Conservation (phyloP, 2,797 vertebrate genomes). For the Pachyuromys duprasi region DNA sequence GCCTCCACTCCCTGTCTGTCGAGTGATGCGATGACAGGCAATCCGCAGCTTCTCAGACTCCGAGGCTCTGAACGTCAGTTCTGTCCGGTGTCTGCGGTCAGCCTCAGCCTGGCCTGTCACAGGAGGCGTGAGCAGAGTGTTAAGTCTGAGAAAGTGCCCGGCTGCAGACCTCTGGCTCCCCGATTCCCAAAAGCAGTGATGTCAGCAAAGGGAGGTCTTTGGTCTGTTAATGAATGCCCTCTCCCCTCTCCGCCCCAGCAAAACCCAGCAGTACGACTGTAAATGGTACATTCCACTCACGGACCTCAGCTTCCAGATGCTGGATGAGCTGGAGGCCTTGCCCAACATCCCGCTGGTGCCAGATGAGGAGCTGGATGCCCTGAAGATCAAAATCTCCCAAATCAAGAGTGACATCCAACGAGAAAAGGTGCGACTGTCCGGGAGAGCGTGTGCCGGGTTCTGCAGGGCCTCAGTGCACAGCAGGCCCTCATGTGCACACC, state of each 20-base stretch:
- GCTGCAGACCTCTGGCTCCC: background rate
- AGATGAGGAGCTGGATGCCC: conserved; percentile 95
- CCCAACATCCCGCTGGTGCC: conserved; percentile 93
- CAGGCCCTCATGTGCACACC: accelerated
- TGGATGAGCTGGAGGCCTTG: conserved; percentile 93
- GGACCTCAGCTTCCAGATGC: conserved; percentile 95
- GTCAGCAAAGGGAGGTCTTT: background rate
- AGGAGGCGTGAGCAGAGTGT: background rate
- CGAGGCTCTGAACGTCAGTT: background rate
- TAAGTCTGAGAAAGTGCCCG: background rate
- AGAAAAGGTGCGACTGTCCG: conserved; percentile 90
- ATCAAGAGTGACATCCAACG: conserved; percentile 96
- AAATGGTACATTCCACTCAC: conserved; percentile 97
- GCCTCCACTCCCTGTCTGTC: background rate
- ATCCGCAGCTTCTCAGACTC: background rate
- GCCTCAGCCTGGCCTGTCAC: background rate
- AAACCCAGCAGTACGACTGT: conserved; percentile 96
- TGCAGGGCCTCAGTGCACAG: background rate
- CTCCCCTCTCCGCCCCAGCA: conserved; percentile 85
- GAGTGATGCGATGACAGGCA: background rate
- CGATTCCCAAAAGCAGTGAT: background rate
- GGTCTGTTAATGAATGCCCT: background rate
- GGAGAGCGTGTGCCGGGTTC: accelerated
- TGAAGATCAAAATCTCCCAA: conserved; percentile 97
- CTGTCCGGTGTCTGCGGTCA: background rate